Evolutionary conservation across 1,140 invertebrate genomes (phyloP), one percentile per base, ranked within the genome.

Genomic region (Calliphora vicina): DNA sequence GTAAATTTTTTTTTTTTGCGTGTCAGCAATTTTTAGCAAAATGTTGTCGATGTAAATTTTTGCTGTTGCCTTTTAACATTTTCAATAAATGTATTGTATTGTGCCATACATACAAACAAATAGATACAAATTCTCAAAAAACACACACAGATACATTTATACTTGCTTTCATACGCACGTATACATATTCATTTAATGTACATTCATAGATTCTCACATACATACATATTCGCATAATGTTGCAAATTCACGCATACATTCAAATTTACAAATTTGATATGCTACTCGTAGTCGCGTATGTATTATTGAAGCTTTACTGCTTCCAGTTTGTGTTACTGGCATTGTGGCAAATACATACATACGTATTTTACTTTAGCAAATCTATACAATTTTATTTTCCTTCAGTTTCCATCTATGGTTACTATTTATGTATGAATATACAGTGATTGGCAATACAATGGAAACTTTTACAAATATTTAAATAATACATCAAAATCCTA

Each of bases 1-100:
- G 27, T 78, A 17, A 27, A 2, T 23, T 67, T 35, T 76, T 76
- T 76, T 76, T 67, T 67, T 2, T 61, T 27, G 73, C 73, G n/a
- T 78, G 74, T 78, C 74, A 76, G 73, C 73, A 78, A 78, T 27
- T 23, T 43, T 45, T 78, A 67, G 35, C 15, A 20, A 67, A 35
- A 78, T 45, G 74, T 23, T 43, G 74, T 76, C 61, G 23, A 67
- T 29, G 74, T 43, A 43, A 20, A 43, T 43, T 45, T 45, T 20
- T 45, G 1, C 72, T 45, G 35, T 78, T 78, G 74, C 74, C 35
- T 43, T 78, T 78, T 10, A 23, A 78, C 35, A 78, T 78, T 78
- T 78, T 20, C 74, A 42, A 76, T 76, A 76, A 73, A 76, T 76
- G 13, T 42, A 76, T 15, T n/a, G n/a, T n/a, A 29, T 17, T 43